phyloP scores from a whole-genome alignment of 2,797 vertebrate genomes.

The Pseudotriccus pelzelni region DNA sequence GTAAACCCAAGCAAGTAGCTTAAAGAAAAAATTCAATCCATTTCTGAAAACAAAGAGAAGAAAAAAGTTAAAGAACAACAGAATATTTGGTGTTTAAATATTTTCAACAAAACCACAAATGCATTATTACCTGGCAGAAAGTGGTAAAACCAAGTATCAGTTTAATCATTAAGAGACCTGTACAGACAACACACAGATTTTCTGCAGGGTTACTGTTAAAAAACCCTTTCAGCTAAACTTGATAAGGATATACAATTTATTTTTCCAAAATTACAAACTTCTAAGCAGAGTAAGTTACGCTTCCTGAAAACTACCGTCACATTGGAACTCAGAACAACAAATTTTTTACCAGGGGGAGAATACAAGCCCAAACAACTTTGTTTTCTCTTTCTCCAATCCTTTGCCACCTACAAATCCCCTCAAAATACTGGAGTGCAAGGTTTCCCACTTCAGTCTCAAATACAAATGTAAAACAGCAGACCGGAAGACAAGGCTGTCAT shows the following conservation, averaged over 20 bases:
- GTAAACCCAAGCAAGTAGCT: conserved; percentile 98
- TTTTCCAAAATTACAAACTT: background rate
- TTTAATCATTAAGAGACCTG: background rate
- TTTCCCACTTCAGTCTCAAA: background rate
- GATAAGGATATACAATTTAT: background rate
- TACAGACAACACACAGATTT: background rate
- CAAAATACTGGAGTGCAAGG: background rate
- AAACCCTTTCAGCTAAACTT: background rate
- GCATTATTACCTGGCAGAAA: background rate
- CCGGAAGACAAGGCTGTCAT: background rate
- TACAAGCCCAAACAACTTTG: background rate
- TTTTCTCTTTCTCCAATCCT: background rate
- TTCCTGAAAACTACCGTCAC: background rate
- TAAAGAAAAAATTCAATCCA: conserved; percentile 98
- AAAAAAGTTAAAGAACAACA: background rate
- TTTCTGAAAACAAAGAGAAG: conserved; percentile 82
- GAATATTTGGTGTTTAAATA: background rate
- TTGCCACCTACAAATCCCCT: background rate
- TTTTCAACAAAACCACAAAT: background rate
- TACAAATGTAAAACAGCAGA: background rate
- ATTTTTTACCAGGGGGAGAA: background rate
- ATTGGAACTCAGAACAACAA: background rate
- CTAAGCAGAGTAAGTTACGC: background rate
- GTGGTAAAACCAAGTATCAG: background rate
- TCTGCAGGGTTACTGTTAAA: background rate